Percentiles rank a stretch among this genome's conserved stretches.
Evolutionary conservation across 1,140 invertebrate species (phyloP).

Genomic region (Trinorchestia longiramus): DNA sequence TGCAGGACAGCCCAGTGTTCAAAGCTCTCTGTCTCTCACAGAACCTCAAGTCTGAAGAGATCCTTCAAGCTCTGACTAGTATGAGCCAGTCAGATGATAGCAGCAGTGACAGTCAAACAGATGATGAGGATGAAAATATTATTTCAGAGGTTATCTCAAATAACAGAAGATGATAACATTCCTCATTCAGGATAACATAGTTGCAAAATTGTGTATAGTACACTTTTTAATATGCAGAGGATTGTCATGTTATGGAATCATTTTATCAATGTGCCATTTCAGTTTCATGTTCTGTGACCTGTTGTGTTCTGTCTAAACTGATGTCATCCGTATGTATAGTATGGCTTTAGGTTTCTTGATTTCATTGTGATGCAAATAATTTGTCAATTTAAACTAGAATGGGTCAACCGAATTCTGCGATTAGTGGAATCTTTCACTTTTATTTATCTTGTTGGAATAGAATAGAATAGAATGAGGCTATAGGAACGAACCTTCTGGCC

Average conservation of each 20-base stretch:
- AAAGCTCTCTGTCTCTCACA: neutral
- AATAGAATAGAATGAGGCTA: no score
- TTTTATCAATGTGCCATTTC: neutral
- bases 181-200: no score
- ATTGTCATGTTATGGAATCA: neutral
- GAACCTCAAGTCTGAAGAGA: neutral
- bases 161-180: neutral
- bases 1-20: conserved; percentile 28
- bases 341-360: no score
- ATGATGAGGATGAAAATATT: neutral
- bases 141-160: neutral
- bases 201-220: no score
- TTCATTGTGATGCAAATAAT: no score
- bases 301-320: neutral
- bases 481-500: no score
- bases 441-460: no score
- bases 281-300: neutral
- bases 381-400: no score
- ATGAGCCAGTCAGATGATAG: neutral
- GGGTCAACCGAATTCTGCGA: no score
- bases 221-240: neutral
- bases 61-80: neutral
- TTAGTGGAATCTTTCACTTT: no score
- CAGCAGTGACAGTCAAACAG: neutral
- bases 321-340: neutral